Base-by-base conservation (phyloP, 2,797 vertebrate species). In the Choloepus didactylus region DNA sequence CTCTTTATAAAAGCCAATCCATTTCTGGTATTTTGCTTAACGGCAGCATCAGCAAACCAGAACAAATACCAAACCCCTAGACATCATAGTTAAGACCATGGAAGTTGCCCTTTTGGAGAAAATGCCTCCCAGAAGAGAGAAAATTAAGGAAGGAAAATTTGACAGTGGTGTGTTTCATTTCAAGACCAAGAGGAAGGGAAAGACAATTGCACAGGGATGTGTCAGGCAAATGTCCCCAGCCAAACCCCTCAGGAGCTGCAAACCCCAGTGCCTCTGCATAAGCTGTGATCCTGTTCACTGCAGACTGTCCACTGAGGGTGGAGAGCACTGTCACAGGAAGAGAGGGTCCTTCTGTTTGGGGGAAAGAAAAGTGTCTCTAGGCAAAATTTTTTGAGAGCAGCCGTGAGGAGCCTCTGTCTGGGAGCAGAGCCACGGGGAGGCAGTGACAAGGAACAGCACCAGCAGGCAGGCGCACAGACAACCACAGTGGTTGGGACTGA, bases 161-260 rank as follows among this genome's bases (percentile, higher is more conserved):
- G 41, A 66, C 60, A 77, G 41, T 31, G 46, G n/a, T 76, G 8
- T 90, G 87, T 72, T 87, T 83, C 67, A 29, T 83, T 88, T 87
- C 77, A 81, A 79, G 60, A 75, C 46, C 72, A 88, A 67, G n/a
- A 90, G 82, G 70, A 76, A 69, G 38, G 18, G 31, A 70, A 56
- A 76, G 75, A 41, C 27, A 15, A 46, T 2, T 3, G 27, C 25
- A 14, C 6, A 46, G 25, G 9, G 5, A 0, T 89, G 44, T 69
- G 56, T 60, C 73, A 2, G 3, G 3, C 10, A 10, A 31, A n/a
- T 0, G 21, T 1, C 56, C n/a, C 29, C n/a, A 51, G 72, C 46
- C 27, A 31, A 59, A 56, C 2, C 11, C 46, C 41, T 5, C 9
- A 2, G 38, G 29, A 49, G 18, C 54, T n/a, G 35, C 1, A 5